A percentile compares a stretch with the other conserved stretches of the same genome.
Conservation (phyloP, 1,140 invertebrate species). For the Zaprionus capensis region DNA sequence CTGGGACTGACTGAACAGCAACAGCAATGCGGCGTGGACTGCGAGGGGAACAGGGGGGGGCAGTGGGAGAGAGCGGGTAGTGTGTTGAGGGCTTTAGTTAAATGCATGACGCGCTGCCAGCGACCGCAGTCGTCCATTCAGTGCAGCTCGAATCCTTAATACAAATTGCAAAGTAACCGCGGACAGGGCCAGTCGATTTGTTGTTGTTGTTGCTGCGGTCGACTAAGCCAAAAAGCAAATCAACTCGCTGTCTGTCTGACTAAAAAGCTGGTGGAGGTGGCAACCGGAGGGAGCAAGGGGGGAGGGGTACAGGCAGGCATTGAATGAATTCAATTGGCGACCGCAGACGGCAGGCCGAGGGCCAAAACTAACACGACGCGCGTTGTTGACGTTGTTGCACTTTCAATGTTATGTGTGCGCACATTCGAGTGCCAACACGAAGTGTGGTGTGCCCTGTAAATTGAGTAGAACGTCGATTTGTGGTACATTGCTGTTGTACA, state of each 20-base stretch:
- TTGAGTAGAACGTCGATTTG: too few species aligned
- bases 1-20: neutral
- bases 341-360: constrained; percentile 61
- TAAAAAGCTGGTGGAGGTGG: neutral
- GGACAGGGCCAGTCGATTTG: constrained; percentile 55
- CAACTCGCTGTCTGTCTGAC: constrained; percentile 38
- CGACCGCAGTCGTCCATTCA: constrained; percentile 61
- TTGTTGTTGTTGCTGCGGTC: constrained; percentile 51
- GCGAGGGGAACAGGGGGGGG: neutral
- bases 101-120: constrained; percentile 57
- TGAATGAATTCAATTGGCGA: constrained; percentile 81
- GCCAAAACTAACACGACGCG: constrained; percentile 67
- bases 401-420: constrained; percentile 39
- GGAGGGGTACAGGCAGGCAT: constrained; percentile 34
- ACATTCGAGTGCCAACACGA: neutral
- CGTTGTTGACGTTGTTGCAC: constrained; percentile 48
- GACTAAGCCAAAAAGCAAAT: constrained; percentile 64
- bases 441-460: constrained; percentile 12
- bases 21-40: neutral
- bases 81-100: constrained; percentile 53
- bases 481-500: neutral
- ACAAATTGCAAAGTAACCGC: constrained; percentile 80
- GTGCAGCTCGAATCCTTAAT: constrained; percentile 68
- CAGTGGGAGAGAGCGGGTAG: neutral
- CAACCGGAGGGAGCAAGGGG: neutral